phyloP scores from a whole-genome alignment of 2,888 invertebrate species.

The Gymnocheta viridis region DNA sequence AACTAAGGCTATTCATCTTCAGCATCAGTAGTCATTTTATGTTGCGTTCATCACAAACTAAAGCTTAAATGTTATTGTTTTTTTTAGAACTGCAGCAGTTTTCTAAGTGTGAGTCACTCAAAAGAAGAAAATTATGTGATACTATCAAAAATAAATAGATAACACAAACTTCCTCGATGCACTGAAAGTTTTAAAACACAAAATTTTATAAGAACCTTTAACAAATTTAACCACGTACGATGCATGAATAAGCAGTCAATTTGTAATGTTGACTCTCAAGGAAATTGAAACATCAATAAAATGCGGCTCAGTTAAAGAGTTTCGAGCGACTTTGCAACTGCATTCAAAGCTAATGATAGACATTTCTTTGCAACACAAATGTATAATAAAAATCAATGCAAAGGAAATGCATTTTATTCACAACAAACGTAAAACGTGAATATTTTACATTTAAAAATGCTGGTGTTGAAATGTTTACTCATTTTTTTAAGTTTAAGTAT shows the following conservation, averaged over 20 bases:
- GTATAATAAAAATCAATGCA: neutral
- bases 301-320: slow-evolving; percentile 62
- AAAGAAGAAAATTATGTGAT: too few species aligned
- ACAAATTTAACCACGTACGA: slow-evolving; percentile 23
- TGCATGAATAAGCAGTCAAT: slow-evolving; percentile 70
- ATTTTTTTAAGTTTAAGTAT: slow-evolving; percentile 1
- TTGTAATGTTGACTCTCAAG: slow-evolving; percentile 75
- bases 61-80: too few species aligned
- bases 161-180: too few species aligned
- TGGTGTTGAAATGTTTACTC: neutral
- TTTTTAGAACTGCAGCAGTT: too few species aligned
- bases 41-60: too few species aligned
- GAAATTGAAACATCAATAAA: slow-evolving; percentile 75
- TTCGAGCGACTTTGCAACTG: slow-evolving; percentile 51
- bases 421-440: neutral
- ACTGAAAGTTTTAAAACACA: slow-evolving; percentile 27
- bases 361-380: slow-evolving; percentile 25
- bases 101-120: too few species aligned
- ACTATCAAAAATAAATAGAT: too few species aligned
- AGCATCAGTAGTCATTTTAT: too few species aligned
- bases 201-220: neutral
- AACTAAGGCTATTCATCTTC: too few species aligned
- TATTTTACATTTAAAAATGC: neutral
- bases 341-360: slow-evolving; percentile 51
- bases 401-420: slow-evolving; percentile 16